Conservation (phyloP, 2,113 vertebrate species). For the Eolophus roseicapilla region DNA sequence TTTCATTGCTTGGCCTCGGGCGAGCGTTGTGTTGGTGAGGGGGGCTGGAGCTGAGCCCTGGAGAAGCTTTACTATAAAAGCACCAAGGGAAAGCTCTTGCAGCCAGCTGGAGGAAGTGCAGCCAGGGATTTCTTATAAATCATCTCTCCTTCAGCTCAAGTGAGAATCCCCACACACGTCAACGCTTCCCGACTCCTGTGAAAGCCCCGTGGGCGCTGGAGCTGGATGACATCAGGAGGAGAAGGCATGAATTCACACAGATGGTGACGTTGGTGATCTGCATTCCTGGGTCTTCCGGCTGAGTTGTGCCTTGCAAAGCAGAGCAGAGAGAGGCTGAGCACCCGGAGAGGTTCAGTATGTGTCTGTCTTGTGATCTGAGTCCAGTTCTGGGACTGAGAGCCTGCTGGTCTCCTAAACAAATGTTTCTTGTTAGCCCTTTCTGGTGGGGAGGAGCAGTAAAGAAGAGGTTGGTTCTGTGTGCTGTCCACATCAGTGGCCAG, state of each 20-base stretch:
- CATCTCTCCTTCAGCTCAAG: not conserved
- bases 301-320: not conserved
- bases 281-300: not conserved
- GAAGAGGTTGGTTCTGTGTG: rapidly evolving
- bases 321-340: not conserved
- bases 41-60: not conserved
- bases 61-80: not conserved
- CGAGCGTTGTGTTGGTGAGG: not conserved
- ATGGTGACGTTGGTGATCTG: not conserved
- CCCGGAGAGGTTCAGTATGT: rapidly evolving
- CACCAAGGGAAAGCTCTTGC: not conserved
- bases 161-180: not conserved
- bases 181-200: not conserved
- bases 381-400: rapidly evolving
- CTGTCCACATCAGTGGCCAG: not conserved
- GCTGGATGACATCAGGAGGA: not conserved
- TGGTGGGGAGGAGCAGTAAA: not conserved
- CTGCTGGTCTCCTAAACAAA: rapidly evolving
- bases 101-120: not conserved
- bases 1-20: rapidly evolving
- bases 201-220: not conserved
- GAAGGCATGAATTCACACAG: not conserved
- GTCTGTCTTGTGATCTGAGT: rapidly evolving
- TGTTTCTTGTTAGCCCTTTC: not conserved
- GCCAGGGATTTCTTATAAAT: not conserved